These are phyloP conservation scores for Phrynocephalus guinanensis DNA, from an alignment of 2,797 vertebrate species.

Conservation along the genomic window DNA sequence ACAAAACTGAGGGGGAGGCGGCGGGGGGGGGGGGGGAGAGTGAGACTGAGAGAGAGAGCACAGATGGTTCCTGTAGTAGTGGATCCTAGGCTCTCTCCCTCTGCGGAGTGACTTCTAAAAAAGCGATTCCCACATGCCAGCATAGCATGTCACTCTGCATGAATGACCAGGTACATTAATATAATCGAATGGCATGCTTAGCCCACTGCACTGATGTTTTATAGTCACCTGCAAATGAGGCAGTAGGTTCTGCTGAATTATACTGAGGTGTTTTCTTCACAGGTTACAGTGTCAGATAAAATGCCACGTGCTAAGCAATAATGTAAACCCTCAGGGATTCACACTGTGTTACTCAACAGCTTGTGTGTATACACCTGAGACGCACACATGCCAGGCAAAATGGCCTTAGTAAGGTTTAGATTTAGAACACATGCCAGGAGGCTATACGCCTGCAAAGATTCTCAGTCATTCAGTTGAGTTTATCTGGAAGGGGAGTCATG, in stretches of 20 bases:
- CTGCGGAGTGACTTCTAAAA: background rate
- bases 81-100: slow-evolving; percentile 19
- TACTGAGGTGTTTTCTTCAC: background rate
- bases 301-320: background rate
- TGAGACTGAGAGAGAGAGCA: slow-evolving; percentile 1
- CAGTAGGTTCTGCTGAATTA: background rate
- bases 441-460: no score
- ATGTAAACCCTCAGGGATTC: background rate
- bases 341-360: background rate
- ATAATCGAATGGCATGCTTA: slow-evolving; percentile 40
- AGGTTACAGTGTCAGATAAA: background rate
- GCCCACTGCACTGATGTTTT: slow-evolving; percentile 3
- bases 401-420: no score
- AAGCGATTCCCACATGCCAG: slow-evolving; percentile 34
- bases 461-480: no score
- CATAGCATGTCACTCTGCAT: background rate
- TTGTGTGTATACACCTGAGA: background rate
- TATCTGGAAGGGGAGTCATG: no score
- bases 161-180: slow-evolving; percentile 7
- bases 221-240: background rate
- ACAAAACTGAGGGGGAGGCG: background rate
- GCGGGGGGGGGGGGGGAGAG: no score
- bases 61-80: background rate
- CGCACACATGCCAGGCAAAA: background rate
- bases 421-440: no score